Conservation (phyloP, 2,113 vertebrate species). For the Cynocephalus volans region DNA sequence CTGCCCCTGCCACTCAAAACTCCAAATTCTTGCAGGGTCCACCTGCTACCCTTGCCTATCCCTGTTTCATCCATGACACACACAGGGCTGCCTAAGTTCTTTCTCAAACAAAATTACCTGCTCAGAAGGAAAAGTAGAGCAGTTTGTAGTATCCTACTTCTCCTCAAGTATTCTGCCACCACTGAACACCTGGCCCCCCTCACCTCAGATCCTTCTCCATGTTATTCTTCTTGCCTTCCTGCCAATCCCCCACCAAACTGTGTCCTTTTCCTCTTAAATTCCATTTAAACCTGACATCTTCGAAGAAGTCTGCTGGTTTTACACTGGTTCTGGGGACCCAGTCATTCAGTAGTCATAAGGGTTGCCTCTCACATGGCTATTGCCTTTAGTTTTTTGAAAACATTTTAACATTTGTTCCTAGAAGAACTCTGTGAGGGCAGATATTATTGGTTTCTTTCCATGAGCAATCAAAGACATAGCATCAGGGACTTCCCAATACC, state of each 20-base stretch:
- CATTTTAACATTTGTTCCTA: neutral
- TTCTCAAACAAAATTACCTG: neutral
- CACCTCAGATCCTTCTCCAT: neutral
- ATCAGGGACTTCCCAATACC: neutral
- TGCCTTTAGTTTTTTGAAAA: conserved; percentile 15
- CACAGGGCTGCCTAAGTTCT: neutral
- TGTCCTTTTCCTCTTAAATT: neutral
- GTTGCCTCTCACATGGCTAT: neutral
- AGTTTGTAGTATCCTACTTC: rapidly evolving
- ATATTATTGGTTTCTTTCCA: neutral
- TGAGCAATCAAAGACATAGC: neutral
- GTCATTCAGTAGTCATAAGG: neutral
- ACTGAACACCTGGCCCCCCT: neutral
- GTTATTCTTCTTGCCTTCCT: neutral
- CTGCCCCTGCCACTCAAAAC: neutral
- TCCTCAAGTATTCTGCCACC: neutral
- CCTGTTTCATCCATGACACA: neutral
- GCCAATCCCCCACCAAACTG: neutral
- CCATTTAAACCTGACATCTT: neutral
- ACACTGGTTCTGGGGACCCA: neutral
- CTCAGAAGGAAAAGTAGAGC: neutral
- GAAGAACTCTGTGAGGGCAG: neutral
- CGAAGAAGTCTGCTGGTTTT: neutral
- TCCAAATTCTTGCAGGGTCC: neutral
- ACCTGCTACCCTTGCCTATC: neutral